Base-by-base conservation (phyloP, 2,888 invertebrate species). In the Calliopum simillimum region DNA sequence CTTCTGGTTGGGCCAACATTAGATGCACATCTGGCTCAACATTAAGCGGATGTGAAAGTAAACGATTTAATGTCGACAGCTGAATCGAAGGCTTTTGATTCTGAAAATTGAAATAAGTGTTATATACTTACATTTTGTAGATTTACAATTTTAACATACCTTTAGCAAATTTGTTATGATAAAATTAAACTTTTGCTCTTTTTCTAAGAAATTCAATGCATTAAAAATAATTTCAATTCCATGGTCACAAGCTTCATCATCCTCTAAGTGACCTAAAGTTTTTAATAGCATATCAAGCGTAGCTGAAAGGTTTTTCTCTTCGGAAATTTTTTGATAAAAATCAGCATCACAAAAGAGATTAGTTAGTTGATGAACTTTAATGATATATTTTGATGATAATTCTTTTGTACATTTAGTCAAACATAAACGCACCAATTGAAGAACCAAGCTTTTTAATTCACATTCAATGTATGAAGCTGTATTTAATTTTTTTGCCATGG, bases 211-310 rank as follows among this genome's bases (percentile, higher is more conserved):
- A 44, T 86, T 86, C 71, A 91, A 79, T 62, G 92, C 79, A 70
- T 89, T 86, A 81, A 94, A 93, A 59, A 91, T 85, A 13, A 93
- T 85, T 77, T 91, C 90, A 2, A 92, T 86, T 2, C 91, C 85
- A 44, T 88, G 81, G 73, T 88, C 88, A 49, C 88, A 88, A 21
- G 88, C 85, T 76, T 89, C 88, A 0, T 86, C 81, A 62, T 88
- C 88, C n/a, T n/a, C 33, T 4, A 78, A 44, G 0, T 86, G 76
- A 3, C 66, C 73, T 13, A 84, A 59, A 16, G 83, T 73, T 3
- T 70, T 49, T 0, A 79, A 72, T 67, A 86, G 81, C 41, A 74
- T 76, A 41, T 80, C 76, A 14, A 85, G 74, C 0, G 84, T 79
- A 0, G 78, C 79, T 4, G 78, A 76, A 4, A 84, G 73, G 53